phyloP scores from a whole-genome alignment of 2,113 vertebrate species.

The Cyprinus carpio region DNA sequence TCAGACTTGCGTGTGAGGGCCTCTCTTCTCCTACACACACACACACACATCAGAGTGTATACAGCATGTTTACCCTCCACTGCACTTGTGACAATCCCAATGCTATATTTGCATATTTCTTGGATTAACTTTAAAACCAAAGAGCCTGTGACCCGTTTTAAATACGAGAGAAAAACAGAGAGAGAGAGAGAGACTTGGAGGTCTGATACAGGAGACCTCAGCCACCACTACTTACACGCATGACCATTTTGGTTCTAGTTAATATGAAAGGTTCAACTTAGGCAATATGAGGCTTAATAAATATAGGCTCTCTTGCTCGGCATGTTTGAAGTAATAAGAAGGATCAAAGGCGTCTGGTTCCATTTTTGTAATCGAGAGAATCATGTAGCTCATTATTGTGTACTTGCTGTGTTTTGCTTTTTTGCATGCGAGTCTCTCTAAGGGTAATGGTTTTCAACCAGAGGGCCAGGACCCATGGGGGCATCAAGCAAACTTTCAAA shows the following conservation, averaged over 20 bases:
- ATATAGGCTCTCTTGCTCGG: too few relatives aligned
- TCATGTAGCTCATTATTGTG: not conserved
- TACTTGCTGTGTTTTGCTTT: not conserved
- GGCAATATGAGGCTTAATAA: not conserved
- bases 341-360: not conserved
- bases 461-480: not conserved
- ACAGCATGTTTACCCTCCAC: constrained; percentile 49
- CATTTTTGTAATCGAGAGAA: not conserved
- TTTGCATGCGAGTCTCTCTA: not conserved
- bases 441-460: not conserved
- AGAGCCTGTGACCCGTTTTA: constrained; percentile 50
- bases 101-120: constrained; percentile 65
- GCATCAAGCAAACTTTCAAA: not conserved
- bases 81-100: constrained; percentile 58
- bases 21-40: constrained; percentile 1
- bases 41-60: constrained; percentile 24
- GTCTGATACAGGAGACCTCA: not conserved
- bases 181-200: not conserved
- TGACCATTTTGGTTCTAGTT: not conserved
- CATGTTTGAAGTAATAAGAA: not conserved
- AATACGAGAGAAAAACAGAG: constrained; percentile 22
- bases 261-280: constrained; percentile 1
- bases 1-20: constrained; percentile 10
- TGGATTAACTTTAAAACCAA: constrained; percentile 60
- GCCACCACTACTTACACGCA: not conserved